Base-by-base conservation (phyloP, 2,888 invertebrate genomes). In the Eilema depressum region DNA sequence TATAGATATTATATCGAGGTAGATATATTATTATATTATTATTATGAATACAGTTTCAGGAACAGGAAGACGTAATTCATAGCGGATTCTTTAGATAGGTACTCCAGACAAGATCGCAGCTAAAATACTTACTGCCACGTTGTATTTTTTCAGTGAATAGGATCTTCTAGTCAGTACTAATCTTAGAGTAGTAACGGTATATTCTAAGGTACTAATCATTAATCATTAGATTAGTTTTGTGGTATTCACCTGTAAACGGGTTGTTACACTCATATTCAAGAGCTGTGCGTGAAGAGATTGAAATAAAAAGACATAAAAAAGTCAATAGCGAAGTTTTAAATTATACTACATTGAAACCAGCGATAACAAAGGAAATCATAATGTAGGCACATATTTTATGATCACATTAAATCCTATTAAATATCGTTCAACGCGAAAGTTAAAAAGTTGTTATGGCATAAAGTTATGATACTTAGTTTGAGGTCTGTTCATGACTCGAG, bases 331-430 rank as follows among this genome's bases (percentile, higher is more conserved):
- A 20, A 20, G 53, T 53, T 53, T 53, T 53, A n/a, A 53, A 53
- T 53, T 20, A 47, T 47, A 47, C 7, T 47, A 20, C 47, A 7
- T 47, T 7, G 12, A 47, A 47, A 47, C 20, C 20, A 3, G 47
- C 12, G 20, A 47, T 47, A 20, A 47, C 5, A 20, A 20, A 41
- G 47, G n/a, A 53, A 53, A 47, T 20, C 20, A 20, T 47, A 20
- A n/a, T 53, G 53, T 53, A 41, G 41, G 41, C 17, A 53, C 53
- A 53, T 53, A 53, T 53, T 53, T 53, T n/a, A 53, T 53, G 53
- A 53, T n/a, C n/a, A n/a, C 8, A 0, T n/a, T n/a, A n/a, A 53
- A 53, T 53, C 53, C 20, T n/a, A n/a, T 53, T 47, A 3, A 0
- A 47, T 20, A 47, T 47, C 53, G 5, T 53, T 53, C n/a, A 53